phyloP scores from a whole-genome alignment of 2,888 invertebrate genomes.

The Sphecodes monilicornis region DNA sequence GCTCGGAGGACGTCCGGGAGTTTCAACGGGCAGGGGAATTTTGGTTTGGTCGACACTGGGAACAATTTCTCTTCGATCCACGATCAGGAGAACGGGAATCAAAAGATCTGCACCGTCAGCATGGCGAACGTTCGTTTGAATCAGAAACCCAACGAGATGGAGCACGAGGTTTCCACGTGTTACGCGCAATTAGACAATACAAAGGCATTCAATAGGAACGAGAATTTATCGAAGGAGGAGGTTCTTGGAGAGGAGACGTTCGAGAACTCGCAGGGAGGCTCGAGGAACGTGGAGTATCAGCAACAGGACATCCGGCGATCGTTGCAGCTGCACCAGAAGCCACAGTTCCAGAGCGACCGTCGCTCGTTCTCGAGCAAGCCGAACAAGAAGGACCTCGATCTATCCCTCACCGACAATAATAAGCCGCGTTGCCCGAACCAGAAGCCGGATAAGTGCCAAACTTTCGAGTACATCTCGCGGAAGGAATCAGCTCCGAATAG shows the following conservation, averaged over 20 bases:
- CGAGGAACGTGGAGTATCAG: constrained; percentile 51
- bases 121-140: constrained; percentile 44
- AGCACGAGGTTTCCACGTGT: constrained; percentile 64
- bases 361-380: constrained; percentile 64
- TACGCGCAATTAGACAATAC: constrained; percentile 71
- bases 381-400: constrained; percentile 54
- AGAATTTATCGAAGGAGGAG: constrained; percentile 61
- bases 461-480: constrained; percentile 71
- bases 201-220: constrained; percentile 70
- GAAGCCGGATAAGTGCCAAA: constrained; percentile 70
- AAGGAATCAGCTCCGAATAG: constrained; percentile 67
- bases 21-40: constrained; percentile 58
- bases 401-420: constrained; percentile 46
- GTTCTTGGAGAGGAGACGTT: constrained; percentile 59
- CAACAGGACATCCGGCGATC: constrained; percentile 61
- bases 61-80: constrained; percentile 45
- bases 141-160: constrained; percentile 61
- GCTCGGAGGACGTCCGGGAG: constrained; percentile 21
- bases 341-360: constrained; percentile 65
- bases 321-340: constrained; percentile 58
- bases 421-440: constrained; percentile 57
- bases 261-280: constrained; percentile 61
- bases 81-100: constrained; percentile 72
- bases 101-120: constrained; percentile 58
- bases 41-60: constrained; percentile 28